Base-by-base conservation (phyloP, 2,888 invertebrate species). In the Thysanoteuthis rhombus region DNA sequence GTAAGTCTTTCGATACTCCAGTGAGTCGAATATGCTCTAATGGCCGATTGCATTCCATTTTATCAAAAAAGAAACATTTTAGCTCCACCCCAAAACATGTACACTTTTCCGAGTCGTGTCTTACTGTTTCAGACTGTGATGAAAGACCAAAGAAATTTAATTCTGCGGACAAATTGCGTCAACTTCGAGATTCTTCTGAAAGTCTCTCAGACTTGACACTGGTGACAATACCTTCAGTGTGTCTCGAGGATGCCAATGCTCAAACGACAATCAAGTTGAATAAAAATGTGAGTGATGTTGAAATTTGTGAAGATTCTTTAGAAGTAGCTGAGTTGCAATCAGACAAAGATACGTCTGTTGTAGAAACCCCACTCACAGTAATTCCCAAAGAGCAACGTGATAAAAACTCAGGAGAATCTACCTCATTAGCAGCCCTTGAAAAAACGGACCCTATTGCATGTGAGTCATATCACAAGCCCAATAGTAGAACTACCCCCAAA, bases 31-130 rank as follows among this genome's bases (percentile, higher is more conserved):
- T 1, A 8, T 45, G 36, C 25, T 32, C 28, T n/a, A 32, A 92
- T 28, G 6, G 22, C 36, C 92, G n/a, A 8, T 45, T 92, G 32
- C 92, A 92, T 92, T 92, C 92, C n/a, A 92, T 92, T 92, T 92
- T 92, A 92, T n/a, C 45, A n/a, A 92, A 92, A 92, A 92, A 92
- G 32, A 92, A 92, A 40, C 92, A 42, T n/a, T 45, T n/a, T 19
- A 92, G 38, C 6, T 92, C 92, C 16, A 39, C n/a, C 16, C 92
- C 40, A 16, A 92, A 92, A 45, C 40, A 45, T 28, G 92, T 92
- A 1, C 92, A 92, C n/a, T 92, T 92, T 40, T 92, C 92, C 6
- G 92, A 92, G n/a, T n/a, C 28, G n/a, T 32, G 32, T 8, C 22
- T n/a, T 2, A 28, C 16, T 75, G 16, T 10, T 2, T n/a, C 75